These are phyloP conservation scores for Acanthopagrus latus DNA, from an alignment of 2,797 vertebrate species.

Conservation along the genomic window DNA sequence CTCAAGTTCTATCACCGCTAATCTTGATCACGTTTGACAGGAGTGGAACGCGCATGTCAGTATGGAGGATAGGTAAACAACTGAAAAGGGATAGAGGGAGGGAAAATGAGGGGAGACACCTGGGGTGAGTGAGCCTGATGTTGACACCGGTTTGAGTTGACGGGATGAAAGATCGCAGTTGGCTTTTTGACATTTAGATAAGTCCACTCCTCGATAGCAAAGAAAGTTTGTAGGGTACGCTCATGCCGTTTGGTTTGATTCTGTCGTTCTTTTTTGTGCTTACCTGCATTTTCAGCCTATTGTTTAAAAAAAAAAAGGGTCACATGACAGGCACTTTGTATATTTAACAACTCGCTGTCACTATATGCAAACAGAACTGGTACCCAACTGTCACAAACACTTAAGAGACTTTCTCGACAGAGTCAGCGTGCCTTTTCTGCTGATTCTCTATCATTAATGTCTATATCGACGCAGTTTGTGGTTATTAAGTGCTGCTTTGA, in stretches of 20 bases:
- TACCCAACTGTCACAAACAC: conserved; percentile 16
- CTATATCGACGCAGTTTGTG: neutral
- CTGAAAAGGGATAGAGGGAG: conserved; percentile 49
- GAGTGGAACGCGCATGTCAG: conserved; percentile 67
- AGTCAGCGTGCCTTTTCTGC: neutral
- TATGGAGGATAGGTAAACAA: conserved; percentile 71
- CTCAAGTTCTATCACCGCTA: conserved; percentile 62
- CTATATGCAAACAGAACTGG: neutral
- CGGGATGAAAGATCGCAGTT: conserved; percentile 58
- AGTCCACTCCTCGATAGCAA: conserved; percentile 24
- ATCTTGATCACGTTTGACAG: conserved; percentile 82
- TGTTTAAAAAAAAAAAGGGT: conserved; percentile 12
- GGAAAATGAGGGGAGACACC: conserved; percentile 67
- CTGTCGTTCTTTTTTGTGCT: neutral
- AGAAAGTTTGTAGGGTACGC: neutral
- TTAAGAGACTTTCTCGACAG: conserved; percentile 1
- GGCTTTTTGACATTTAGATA: conserved; percentile 71
- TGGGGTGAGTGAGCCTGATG: conserved; percentile 65
- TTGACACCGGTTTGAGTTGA: conserved; percentile 70
- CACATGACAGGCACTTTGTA: neutral
- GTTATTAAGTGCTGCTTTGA: neutral
- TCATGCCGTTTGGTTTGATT: neutral
- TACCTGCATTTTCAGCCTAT: conserved; percentile 10
- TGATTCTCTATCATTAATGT: neutral
- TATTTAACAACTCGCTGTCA: conserved; percentile 6